These are phyloP conservation scores for Macrophya annulata DNA, from an alignment of 2,888 invertebrate genomes.

Conservation along the genomic window DNA sequence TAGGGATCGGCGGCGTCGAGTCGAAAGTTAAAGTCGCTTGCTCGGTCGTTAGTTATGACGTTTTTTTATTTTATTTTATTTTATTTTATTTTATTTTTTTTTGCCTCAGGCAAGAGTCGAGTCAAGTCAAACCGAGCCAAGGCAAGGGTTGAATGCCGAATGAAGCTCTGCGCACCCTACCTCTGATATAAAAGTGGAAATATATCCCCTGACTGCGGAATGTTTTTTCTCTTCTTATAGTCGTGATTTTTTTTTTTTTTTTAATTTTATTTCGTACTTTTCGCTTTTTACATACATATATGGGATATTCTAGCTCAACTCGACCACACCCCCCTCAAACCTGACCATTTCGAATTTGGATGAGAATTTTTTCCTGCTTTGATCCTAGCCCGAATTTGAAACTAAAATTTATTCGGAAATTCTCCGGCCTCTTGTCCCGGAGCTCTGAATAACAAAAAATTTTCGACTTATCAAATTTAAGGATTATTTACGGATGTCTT, in stretches of 20 bases:
- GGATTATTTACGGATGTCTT: too few relatives aligned
- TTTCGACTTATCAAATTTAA: too few relatives aligned
- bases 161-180: background rate
- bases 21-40: slow-evolving; percentile 64
- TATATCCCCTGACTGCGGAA: background rate
- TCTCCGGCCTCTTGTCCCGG: too few relatives aligned
- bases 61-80: slow-evolving; percentile 70
- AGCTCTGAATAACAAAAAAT: too few relatives aligned
- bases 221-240: slow-evolving; percentile 51
- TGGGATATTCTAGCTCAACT: too few relatives aligned
- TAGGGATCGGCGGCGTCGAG: background rate
- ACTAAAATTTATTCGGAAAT: too few relatives aligned
- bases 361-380: too few relatives aligned
- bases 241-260: slow-evolving; percentile 54
- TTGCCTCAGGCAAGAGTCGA: background rate
- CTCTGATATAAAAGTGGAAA: slow-evolving; percentile 5
- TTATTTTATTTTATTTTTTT: slow-evolving; percentile 70
- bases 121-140: background rate
- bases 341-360: too few relatives aligned
- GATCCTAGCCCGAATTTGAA: too few relatives aligned
- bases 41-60: slow-evolving; percentile 70
- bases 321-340: too few relatives aligned
- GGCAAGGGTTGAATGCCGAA: slow-evolving; percentile 26
- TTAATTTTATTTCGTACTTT: slow-evolving; percentile 59
- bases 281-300: slow-evolving; percentile 44